Conservation (phyloP, 2,888 invertebrate genomes). For the Rosalia funebris region DNA sequence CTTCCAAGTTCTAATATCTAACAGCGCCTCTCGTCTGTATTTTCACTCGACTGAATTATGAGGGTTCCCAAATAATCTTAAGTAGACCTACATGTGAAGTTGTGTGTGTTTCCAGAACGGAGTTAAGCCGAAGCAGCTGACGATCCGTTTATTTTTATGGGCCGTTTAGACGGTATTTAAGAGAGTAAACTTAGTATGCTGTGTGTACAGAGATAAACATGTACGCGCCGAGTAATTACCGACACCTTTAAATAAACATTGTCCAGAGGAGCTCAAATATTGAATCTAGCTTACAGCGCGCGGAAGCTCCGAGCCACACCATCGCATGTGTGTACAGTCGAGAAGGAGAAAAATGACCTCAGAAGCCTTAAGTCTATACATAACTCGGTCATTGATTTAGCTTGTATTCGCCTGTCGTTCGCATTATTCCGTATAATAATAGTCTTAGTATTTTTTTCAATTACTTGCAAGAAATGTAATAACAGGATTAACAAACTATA, state of each 20-base stretch:
- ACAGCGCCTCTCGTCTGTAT: conserved; percentile 10
- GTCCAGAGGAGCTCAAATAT: conserved; percentile 53
- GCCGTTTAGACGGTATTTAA: conserved; percentile 52
- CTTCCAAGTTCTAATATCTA: conserved; percentile 10
- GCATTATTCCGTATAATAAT: too few relatives aligned
- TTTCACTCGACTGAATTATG: conserved; percentile 24
- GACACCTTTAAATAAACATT: conserved; percentile 62
- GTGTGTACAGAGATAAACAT: conserved; percentile 57
- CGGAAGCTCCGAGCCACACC: conserved; percentile 28
- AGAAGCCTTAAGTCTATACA: too few relatives aligned
- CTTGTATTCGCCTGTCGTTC: too few relatives aligned
- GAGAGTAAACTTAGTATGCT: conserved; percentile 51
- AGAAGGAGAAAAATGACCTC: too few relatives aligned
- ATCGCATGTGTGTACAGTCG: background rate
- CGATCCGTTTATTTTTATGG: conserved; percentile 53
- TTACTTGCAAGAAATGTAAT: too few relatives aligned
- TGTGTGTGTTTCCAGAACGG: conserved; percentile 26
- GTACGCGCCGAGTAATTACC: conserved; percentile 60
- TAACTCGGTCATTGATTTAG: too few relatives aligned
- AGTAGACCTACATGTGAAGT: conserved; percentile 20
- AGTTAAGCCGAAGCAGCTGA: conserved; percentile 45
- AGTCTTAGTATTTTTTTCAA: too few relatives aligned
- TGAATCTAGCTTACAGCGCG: conserved; percentile 39
- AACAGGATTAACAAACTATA: too few relatives aligned
- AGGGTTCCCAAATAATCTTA: conserved; percentile 24